Conservation (phyloP, 2,888 invertebrate species). For the Drosophila kambysellisi region DNA sequence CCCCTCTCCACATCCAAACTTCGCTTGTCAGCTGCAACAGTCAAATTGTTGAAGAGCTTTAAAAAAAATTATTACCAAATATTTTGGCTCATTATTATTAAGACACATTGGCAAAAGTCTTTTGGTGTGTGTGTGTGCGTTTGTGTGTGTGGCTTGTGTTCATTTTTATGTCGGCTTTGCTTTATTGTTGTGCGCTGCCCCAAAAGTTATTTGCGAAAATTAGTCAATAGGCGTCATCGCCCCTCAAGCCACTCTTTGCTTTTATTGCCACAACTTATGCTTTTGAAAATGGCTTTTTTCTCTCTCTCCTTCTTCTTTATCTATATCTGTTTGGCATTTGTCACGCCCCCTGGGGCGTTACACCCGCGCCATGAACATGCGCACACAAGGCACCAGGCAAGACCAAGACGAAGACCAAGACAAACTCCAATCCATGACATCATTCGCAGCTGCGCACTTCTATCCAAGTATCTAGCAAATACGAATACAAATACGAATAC, state of each 20-base stretch:
- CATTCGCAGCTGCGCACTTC: constrained; percentile 58
- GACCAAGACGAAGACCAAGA: constrained; percentile 23
- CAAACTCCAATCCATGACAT: constrained; percentile 50
- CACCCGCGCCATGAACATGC: constrained; percentile 48
- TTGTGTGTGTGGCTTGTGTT: constrained; percentile 35
- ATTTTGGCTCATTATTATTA: constrained; percentile 68
- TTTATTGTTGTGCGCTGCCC: constrained; percentile 58
- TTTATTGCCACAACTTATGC: constrained; percentile 62
- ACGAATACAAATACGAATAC: constrained; percentile 23
- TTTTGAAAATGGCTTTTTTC: constrained; percentile 32
- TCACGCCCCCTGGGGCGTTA: constrained; percentile 69
- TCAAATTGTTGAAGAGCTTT: constrained; percentile 45
- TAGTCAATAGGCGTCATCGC: constrained; percentile 65
- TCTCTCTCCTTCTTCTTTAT: constrained; percentile 6
- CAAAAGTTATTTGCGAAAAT: constrained; percentile 80
- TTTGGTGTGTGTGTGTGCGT: not conserved
- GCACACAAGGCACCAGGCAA: constrained; percentile 15
- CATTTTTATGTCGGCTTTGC: constrained; percentile 55
- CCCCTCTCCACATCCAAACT: constrained; percentile 8
- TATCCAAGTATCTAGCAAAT: constrained; percentile 56
- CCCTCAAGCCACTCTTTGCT: not conserved
- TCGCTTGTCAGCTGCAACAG: constrained; percentile 45
- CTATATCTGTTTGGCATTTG: constrained; percentile 69
- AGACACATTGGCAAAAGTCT: constrained; percentile 27
- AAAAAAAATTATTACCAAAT: constrained; percentile 67